Evolutionary conservation across 2,113 vertebrate species (phyloP).

Genomic region (Nicator chloris): DNA sequence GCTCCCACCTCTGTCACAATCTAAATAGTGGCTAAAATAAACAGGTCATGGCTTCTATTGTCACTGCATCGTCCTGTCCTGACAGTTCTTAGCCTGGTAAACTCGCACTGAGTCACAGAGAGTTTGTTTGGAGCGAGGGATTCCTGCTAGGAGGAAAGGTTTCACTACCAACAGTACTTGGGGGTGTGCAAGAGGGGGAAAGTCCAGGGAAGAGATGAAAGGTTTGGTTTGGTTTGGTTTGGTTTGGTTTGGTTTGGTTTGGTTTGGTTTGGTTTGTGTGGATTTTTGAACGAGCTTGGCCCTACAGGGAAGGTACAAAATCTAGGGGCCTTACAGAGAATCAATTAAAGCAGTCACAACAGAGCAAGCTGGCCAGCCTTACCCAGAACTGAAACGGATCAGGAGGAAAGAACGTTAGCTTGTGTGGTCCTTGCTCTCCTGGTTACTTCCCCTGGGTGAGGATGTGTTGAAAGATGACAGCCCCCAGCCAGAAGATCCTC

Average conservation of each 20-base stretch:
- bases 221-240: too few relatives aligned
- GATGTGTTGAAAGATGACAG: not conserved
- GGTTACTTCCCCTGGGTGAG: not conserved
- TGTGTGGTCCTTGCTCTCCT: not conserved
- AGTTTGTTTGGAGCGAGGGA: not conserved
- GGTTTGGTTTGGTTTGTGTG: not conserved
- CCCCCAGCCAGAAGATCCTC: constrained; percentile 1
- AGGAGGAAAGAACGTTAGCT: not conserved
- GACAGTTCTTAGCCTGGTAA: not conserved
- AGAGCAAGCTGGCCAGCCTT: not conserved
- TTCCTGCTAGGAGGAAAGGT: not conserved
- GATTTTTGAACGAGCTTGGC: not conserved
- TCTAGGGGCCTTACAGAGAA: not conserved
- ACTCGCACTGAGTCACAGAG: not conserved
- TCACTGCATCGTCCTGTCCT: not conserved
- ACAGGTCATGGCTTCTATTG: constrained; percentile 12
- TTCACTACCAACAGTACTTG: not conserved
- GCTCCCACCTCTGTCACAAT: not conserved
- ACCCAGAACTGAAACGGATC: not conserved
- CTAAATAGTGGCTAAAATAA: constrained; percentile 43
- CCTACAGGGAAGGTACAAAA: not conserved
- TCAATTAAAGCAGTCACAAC: not conserved
- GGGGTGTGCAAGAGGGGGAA: not conserved
- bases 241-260: too few relatives aligned
- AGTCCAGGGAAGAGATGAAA: not conserved